Conservation (phyloP, 2,888 invertebrate genomes). For the Allygus modestus region DNA sequence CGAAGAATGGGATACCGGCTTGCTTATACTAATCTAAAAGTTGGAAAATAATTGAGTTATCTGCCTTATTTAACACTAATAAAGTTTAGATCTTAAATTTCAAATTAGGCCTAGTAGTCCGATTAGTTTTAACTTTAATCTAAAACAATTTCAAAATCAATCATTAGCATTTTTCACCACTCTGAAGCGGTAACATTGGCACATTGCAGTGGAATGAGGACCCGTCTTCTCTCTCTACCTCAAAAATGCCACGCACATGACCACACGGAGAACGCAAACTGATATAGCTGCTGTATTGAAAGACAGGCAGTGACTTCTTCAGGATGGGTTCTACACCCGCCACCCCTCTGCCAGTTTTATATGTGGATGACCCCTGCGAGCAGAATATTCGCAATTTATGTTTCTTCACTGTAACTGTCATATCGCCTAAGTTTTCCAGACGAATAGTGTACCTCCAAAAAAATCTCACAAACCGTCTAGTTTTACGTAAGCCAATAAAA, state of each 20-base stretch:
- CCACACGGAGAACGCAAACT: neutral
- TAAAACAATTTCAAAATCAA: no score
- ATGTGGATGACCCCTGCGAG: neutral
- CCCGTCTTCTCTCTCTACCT: neutral
- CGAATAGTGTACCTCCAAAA: slow-evolving; percentile 17
- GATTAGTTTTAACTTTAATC: no score
- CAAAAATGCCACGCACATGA: neutral
- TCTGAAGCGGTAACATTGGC: neutral
- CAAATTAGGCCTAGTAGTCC: no score
- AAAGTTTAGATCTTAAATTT: no score
- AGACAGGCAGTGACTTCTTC: neutral
- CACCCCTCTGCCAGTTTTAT: neutral
- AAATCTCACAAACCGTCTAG: neutral
- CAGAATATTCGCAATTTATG: neutral
- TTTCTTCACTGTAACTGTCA: neutral
- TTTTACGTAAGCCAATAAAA: slow-evolving; percentile 16
- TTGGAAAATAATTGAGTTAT: no score
- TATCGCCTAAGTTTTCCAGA: neutral
- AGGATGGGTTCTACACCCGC: neutral
- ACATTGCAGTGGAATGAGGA: neutral
- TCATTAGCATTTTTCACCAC: slow-evolving; percentile 25
- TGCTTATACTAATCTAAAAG: no score
- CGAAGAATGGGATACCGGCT: no score
- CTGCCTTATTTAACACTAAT: no score
- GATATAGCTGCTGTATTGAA: slow-evolving; percentile 18